Base-by-base conservation (phyloP, 2,888 invertebrate genomes). In the Sabellastarte sp. region DNA sequence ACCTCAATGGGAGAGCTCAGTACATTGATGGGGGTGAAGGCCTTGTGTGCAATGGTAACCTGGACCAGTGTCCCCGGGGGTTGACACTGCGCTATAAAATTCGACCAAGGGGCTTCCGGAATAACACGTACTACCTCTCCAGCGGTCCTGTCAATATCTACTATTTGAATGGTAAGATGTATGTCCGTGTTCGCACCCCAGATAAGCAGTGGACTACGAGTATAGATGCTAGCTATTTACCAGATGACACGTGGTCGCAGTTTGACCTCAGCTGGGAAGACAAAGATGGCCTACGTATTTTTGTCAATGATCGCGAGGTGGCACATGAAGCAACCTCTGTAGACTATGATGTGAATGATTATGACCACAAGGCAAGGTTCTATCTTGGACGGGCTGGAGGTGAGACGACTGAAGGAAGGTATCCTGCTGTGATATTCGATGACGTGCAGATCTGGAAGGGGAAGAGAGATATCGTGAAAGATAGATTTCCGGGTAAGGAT, bases 231-330 rank as follows among this genome's bases (percentile, higher is more conserved):
- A 74, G 74, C 0, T 72, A 79, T 53, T 65, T 66, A 50, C 62
- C 67, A 1, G 73, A 72, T 3, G 69, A 70, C 33, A 26, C 10
- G 24, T 80, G 77, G 78, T 75, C 77, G 55, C 63, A 73, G 41
- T 72, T 80, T 5, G 80, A 80, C 55, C 63, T 80, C 5, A 72
- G 78, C 1, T 80, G 79, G 79, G 76, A 80, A 55, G 76, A 75
- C 20, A 72, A 74, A 57, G 68, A 69, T 63, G 78, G 78, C 70
- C 50, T 50, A 29, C 61, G 67, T 73, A 67, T 80, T 73, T 75
- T 73, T 63, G 65, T 78, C 28, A 75, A 80, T 63, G 77, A 77
- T 1, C 63, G 65, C 26, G 70, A 73, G 32, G 75, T 72, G 15
- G 20, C 10, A 10, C 10, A 10, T 10, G 41, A 41, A 41, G 41